phyloP scores from a whole-genome alignment of 2,888 invertebrate genomes.

The Drosophila putrida region DNA sequence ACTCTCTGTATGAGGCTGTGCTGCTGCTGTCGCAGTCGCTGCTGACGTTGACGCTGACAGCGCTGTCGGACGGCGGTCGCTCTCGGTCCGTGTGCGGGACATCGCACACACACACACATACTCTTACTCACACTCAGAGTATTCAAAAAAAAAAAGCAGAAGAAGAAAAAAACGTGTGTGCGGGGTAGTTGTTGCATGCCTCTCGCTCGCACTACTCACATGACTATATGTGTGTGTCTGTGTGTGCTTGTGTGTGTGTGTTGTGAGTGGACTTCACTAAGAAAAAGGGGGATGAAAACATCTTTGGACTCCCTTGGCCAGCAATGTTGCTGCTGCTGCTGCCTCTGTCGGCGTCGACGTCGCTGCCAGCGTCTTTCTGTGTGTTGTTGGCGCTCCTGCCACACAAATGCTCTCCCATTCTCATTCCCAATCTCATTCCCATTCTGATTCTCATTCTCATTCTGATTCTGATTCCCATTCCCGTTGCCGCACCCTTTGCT shows the following conservation, averaged over 20 bases:
- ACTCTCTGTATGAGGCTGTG: conserved; percentile 54
- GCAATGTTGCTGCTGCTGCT: conserved; percentile 26
- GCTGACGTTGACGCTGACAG: conserved; percentile 44
- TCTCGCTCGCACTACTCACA: conserved; percentile 50
- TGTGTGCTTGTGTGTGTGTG: conserved; percentile 48
- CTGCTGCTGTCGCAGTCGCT: conserved; percentile 38
- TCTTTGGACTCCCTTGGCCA: conserved; percentile 56
- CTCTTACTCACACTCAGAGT: conserved; percentile 19
- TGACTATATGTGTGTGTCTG: conserved; percentile 1
- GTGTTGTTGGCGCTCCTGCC: conserved; percentile 44
- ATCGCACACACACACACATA: conserved; percentile 31
- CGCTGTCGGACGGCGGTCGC: conserved; percentile 33
- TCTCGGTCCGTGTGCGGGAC: conserved; percentile 52
- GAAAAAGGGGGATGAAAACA: conserved; percentile 75
- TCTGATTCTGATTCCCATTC: conserved; percentile 4
- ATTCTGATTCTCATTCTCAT: conserved; percentile 13
- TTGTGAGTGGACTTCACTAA: conserved; percentile 69
- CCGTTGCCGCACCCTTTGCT: conserved; percentile 5
- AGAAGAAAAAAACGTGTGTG: conserved; percentile 45
- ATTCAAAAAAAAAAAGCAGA: conserved; percentile 26
- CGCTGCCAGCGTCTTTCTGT: conserved; percentile 29
- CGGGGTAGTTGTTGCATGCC: conserved; percentile 56
- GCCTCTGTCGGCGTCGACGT: conserved; percentile 18
- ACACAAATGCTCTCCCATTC: conserved; percentile 13
- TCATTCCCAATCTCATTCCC: conserved; percentile 1